phyloP scores from a whole-genome alignment of 2,113 vertebrate genomes.

The Psittacus erithacus region DNA sequence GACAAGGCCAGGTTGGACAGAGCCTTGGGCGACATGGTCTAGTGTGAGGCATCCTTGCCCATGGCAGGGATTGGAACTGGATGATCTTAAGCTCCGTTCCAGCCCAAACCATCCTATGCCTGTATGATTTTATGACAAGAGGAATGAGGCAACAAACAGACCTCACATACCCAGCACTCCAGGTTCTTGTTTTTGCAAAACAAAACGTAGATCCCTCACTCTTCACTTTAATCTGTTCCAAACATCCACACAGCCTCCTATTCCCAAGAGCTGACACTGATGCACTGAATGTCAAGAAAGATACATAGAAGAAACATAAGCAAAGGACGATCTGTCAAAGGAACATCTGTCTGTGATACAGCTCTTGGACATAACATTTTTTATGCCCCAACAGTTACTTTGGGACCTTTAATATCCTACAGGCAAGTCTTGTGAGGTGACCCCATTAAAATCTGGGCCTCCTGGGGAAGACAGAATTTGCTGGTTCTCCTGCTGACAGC shows the following conservation, averaged over 20 bases:
- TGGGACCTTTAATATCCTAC: conserved; percentile 31
- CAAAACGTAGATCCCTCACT: neutral
- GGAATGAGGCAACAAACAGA: neutral
- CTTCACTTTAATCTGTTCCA: conserved; percentile 12
- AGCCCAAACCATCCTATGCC: neutral
- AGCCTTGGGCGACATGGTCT: neutral
- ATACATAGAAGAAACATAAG: neutral
- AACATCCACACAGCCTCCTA: neutral
- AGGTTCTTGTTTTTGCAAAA: neutral
- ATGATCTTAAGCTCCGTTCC: neutral
- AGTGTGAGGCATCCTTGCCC: neutral
- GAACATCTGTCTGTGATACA: conserved; percentile 49
- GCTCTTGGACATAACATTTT: neutral
- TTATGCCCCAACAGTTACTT: conserved; percentile 14
- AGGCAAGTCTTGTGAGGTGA: neutral
- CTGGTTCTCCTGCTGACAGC: conserved; percentile 29
- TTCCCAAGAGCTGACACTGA: conserved; percentile 30
- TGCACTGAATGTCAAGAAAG: neutral
- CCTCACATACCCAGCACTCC: neutral
- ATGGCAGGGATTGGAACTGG: neutral
- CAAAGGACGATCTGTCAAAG: neutral
- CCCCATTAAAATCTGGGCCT: neutral
- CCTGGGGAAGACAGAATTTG: neutral
- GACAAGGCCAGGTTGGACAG: neutral
- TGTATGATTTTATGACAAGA: neutral